A percentile compares a stretch with the other conserved stretches of the same genome.
These are phyloP conservation scores for Aphyosemion australe DNA, from an alignment of 2,113 vertebrate genomes.

Conservation along the genomic window DNA sequence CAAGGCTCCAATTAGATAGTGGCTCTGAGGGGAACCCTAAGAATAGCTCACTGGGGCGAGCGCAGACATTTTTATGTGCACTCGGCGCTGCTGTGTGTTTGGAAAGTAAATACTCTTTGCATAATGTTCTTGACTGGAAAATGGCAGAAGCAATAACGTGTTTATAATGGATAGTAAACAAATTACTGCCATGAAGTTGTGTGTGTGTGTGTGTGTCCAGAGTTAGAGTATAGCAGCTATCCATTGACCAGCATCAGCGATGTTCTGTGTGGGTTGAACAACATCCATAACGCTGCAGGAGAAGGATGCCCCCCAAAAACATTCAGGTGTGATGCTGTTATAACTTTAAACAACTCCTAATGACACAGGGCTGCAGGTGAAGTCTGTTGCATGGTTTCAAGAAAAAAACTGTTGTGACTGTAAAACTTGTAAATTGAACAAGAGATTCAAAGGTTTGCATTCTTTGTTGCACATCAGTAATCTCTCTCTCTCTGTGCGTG, in stretches of 20 bases:
- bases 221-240: constrained; percentile 34
- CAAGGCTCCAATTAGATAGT: constrained; percentile 64
- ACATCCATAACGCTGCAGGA: constrained; percentile 45
- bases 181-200: constrained; percentile 46
- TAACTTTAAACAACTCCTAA: constrained; percentile 12
- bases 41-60: constrained; percentile 52
- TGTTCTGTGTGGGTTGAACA: constrained; percentile 60
- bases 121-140: constrained; percentile 34
- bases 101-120: constrained; percentile 46
- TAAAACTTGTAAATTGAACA: constrained; percentile 1
- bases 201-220: constrained; percentile 30
- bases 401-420: constrained; percentile 34
- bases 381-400: not conserved
- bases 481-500: not conserved
- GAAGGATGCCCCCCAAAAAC: constrained; percentile 37
- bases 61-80: constrained; percentile 45
- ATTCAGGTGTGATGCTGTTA: constrained; percentile 27
- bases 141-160: constrained; percentile 19
- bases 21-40: constrained; percentile 62
- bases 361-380: constrained; percentile 11
- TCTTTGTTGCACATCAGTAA: not conserved
- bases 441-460: constrained; percentile 23
- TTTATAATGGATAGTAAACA: constrained; percentile 48
- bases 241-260: constrained; percentile 66
- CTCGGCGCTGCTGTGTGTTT: constrained; percentile 30